Conservation (phyloP, 2,888 invertebrate species). For the Drosophila nigritarsus region DNA sequence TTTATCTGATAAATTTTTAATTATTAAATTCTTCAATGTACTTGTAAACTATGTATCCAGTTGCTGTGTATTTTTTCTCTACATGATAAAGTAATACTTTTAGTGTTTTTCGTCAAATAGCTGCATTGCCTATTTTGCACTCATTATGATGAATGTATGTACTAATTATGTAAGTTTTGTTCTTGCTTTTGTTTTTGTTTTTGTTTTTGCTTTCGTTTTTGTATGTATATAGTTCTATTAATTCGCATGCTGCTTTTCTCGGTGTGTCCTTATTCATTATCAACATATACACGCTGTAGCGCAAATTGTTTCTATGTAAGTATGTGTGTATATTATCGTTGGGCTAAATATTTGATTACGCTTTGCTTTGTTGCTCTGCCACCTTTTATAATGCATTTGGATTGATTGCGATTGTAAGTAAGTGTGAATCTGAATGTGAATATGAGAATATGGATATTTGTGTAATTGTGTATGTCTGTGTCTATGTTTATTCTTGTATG, state of each 20-base stretch:
- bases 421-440: conserved; percentile 27
- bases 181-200: conserved; percentile 24
- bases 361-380: conserved; percentile 47
- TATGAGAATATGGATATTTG: conserved; percentile 2
- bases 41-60: conserved; percentile 66
- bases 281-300: conserved; percentile 69
- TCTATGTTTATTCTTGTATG: conserved; percentile 17
- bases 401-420: conserved; percentile 41
- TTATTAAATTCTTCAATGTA: conserved; percentile 68
- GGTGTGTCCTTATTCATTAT: conserved; percentile 66
- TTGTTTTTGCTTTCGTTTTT: conserved; percentile 17
- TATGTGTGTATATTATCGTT: conserved; percentile 80
- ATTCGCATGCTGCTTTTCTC: conserved; percentile 71
- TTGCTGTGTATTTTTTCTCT: conserved; percentile 50
- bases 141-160: conserved; percentile 33
- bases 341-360: conserved; percentile 83
- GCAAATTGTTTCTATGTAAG: conserved; percentile 64
- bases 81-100: conserved; percentile 79
- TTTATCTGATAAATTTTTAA: conserved; percentile 51
- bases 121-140: conserved; percentile 57
- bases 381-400: conserved; percentile 43
- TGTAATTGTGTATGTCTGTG: conserved; percentile 24
- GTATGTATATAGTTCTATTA: conserved; percentile 68
- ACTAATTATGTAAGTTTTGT: conserved; percentile 28
- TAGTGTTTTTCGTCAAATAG: conserved; percentile 60